Evolutionary conservation across 1,140 invertebrate genomes (phyloP).

Genomic region (Contarinia nasturtii): DNA sequence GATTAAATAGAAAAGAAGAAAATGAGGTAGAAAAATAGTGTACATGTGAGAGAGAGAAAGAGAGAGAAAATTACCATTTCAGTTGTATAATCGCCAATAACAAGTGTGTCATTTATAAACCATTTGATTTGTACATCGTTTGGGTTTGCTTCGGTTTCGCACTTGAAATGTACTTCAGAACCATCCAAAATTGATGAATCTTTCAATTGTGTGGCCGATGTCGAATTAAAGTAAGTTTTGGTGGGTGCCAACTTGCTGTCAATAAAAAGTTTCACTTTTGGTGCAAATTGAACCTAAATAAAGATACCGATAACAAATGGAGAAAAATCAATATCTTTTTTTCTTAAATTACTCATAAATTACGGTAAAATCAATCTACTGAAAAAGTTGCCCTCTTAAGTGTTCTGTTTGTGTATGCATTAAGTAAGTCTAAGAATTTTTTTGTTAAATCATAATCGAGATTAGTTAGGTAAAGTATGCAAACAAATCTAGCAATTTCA

Average conservation of each 20-base stretch:
- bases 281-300: slow-evolving; percentile 63
- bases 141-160: slow-evolving; percentile 59
- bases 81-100: slow-evolving; percentile 36
- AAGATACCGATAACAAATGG: not conserved
- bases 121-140: slow-evolving; percentile 46
- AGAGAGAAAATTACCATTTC: slow-evolving; percentile 32
- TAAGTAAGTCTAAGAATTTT: no score
- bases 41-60: no score
- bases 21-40: no score
- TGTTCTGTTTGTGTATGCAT: no score
- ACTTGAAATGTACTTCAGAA: slow-evolving; percentile 57
- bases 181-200: slow-evolving; percentile 52
- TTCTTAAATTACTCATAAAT: not conserved
- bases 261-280: slow-evolving; percentile 39
- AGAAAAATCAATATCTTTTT: not conserved
- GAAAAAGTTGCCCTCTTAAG: no score
- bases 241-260: not conserved
- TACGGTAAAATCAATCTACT: not conserved
- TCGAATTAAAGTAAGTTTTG: slow-evolving; percentile 14
- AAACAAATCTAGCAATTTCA: no score
- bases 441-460: no score
- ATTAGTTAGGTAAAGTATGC: no score
- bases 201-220: slow-evolving; percentile 33
- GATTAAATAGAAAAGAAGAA: no score
- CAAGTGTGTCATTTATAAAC: slow-evolving; percentile 47